Conservation (phyloP, 2,113 vertebrate species). For the Otus sunia region DNA sequence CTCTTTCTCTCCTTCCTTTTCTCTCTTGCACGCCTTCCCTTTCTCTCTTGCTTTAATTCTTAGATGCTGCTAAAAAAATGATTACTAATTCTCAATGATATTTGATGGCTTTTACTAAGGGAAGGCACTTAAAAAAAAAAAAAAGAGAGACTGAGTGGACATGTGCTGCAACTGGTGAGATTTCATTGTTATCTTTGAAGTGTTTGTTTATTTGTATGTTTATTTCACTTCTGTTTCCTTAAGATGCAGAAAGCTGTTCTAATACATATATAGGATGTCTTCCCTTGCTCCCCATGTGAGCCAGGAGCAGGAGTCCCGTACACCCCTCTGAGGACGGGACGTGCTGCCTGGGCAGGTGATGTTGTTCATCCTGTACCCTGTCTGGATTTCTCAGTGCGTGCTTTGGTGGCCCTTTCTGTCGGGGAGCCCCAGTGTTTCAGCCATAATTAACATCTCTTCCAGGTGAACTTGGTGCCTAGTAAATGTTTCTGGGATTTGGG, state of each 20-base stretch:
- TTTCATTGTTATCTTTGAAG: constrained; percentile 51
- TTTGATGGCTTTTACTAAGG: constrained; percentile 72
- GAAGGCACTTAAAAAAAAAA: constrained; percentile 66
- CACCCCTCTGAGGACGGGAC: not conserved
- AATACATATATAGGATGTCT: not conserved
- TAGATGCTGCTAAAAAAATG: constrained; percentile 64
- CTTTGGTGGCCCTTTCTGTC: not conserved
- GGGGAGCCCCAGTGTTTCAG: too few relatives aligned
- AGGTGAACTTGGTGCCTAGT: not conserved
- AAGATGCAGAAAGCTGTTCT: not conserved
- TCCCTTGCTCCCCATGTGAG: not conserved
- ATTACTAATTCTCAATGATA: constrained; percentile 69
- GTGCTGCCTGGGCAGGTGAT: not conserved
- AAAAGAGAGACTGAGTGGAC: constrained; percentile 36
- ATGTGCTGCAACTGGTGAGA: constrained; percentile 50
- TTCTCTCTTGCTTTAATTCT: constrained; percentile 71
- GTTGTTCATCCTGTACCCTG: not conserved
- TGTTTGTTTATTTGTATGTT: constrained; percentile 50
- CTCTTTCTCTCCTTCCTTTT: constrained; percentile 59
- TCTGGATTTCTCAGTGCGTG: not conserved
- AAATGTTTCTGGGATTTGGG: accelerated
- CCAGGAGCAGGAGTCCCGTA: not conserved
- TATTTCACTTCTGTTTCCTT: not conserved
- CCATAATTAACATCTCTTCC: accelerated
- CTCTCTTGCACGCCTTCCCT: constrained; percentile 16